phyloP scores from a whole-genome alignment of 2,113 vertebrate species.

The Carassius gibelio region DNA sequence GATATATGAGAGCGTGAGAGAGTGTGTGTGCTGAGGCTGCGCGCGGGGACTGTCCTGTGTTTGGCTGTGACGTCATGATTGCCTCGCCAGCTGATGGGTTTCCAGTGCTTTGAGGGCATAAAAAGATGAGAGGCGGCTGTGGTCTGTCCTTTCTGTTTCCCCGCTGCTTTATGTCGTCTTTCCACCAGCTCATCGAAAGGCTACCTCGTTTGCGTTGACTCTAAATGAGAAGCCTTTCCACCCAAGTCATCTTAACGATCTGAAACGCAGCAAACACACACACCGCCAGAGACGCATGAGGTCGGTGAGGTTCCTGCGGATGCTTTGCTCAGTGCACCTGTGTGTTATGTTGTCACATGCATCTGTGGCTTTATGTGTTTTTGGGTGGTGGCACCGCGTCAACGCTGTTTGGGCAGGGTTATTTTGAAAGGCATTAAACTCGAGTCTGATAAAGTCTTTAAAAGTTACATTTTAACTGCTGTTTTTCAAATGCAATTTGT shows the following conservation, averaged over 20 bases:
- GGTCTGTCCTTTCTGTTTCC: conserved; percentile 52
- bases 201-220: neutral
- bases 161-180: conserved; percentile 42
- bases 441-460: neutral
- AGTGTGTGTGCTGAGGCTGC: neutral
- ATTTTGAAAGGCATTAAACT: conserved; percentile 3
- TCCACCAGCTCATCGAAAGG: neutral
- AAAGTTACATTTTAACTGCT: neutral
- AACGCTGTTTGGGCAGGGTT: conserved; percentile 9
- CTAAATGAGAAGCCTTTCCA: conserved; percentile 44
- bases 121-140: conserved; percentile 59
- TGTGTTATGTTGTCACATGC: neutral
- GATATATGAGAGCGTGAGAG: too few relatives aligned
- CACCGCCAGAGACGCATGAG: conserved; percentile 52
- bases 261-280: neutral
- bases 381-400: conserved; percentile 19
- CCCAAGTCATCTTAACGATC: neutral
- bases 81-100: conserved; percentile 32
- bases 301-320: conserved; percentile 53
- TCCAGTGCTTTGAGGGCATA: conserved; percentile 60
- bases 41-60: neutral
- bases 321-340: neutral
- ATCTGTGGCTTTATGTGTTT: neutral
- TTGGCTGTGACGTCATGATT: conserved; percentile 61
- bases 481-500: neutral